Evolutionary conservation across 1,140 invertebrate genomes (phyloP), one percentile per base, ranked within the genome.

Genomic region (Apis dorsata): DNA sequence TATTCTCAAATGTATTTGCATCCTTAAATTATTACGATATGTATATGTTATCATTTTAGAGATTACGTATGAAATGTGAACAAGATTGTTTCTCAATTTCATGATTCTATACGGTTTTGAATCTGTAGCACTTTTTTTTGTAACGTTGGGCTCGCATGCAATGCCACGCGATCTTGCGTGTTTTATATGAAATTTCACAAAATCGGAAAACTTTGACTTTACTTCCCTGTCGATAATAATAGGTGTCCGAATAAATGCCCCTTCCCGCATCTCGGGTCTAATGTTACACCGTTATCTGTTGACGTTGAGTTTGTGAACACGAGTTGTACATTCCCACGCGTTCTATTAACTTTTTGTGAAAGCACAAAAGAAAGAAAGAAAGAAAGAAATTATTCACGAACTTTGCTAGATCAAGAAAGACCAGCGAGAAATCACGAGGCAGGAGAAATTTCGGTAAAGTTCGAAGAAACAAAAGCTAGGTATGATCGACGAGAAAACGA

Each of bases 201-300:
- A 19, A 51, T 77, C 62, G 74, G 24, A 5, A 66, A 77, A 77
- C 63, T 77, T 77, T 34, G 10, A 34, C 49, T 12, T 55, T 65
- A 1, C 19, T 44, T 10, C 21, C 57, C 19, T 1, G 34, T 2
- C 51, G 75, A 55, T 77, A 77, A 77, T 68, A 3, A 66, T 44
- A 66, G 63, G 63, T 66, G 51, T 77, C 49, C 2, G 51, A n/a
- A 24, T 4, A 24, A 13, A 75, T 12, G 8, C 34, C 13, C n/a
- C 9, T 24, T 34, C 21, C 1, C 34, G 28, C 57, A 34, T 68
- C 57, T 0, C 13, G 57, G 15, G 49, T 21, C 49, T 21, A 44
- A 3, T 12, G 51, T 70, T 66, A 34, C 34, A 59, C 15, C 21
- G 13, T 72, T 28, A 24, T 28, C 15, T 13, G 13, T 74, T 49